A percentile compares a stretch with the other conserved stretches of the same genome.
Conservation (phyloP, 2,888 invertebrate species). For the Drosophila cognata region DNA sequence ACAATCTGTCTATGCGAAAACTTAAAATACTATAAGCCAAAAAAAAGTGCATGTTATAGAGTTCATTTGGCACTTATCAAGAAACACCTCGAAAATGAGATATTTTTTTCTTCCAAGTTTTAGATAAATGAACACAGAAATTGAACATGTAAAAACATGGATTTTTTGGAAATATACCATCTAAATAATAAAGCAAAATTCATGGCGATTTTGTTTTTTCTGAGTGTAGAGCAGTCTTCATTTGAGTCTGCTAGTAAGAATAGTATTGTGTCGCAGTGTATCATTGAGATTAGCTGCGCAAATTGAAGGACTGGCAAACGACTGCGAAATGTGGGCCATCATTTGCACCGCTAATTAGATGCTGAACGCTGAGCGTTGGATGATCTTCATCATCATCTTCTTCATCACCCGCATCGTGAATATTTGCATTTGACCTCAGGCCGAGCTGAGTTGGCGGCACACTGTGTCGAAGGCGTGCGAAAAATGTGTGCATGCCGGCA, state of each 20-base stretch:
- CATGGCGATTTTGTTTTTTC: not conserved
- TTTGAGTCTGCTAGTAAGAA: not conserved
- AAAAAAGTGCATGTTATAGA: not conserved
- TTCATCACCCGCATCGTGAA: constrained; percentile 59
- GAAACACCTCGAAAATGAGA: not conserved
- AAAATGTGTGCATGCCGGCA: not conserved
- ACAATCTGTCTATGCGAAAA: not conserved
- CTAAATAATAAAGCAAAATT: not conserved
- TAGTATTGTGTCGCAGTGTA: not conserved
- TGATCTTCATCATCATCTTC: not conserved
- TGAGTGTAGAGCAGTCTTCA: not conserved
- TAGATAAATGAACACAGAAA: not conserved
- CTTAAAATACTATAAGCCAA: not conserved
- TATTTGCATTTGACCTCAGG: constrained; percentile 70
- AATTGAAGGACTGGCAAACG: constrained; percentile 38
- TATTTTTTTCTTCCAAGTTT: not conserved
- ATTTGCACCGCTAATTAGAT: constrained; percentile 47
- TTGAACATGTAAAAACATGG: too few relatives aligned
- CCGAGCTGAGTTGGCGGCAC: constrained; percentile 41
- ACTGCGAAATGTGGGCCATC: constrained; percentile 52
- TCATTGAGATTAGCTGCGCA: constrained; percentile 7
- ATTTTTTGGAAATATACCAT: not conserved
- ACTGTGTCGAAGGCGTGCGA: constrained; percentile 41
- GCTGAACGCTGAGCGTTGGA: constrained; percentile 7
- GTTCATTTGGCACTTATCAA: not conserved